A percentile compares a stretch with the other conserved stretches of the same genome.
Conservation (phyloP, 30 jellyfish, hydroid and myxozoan species). For the Sanderia malayensis region DNA sequence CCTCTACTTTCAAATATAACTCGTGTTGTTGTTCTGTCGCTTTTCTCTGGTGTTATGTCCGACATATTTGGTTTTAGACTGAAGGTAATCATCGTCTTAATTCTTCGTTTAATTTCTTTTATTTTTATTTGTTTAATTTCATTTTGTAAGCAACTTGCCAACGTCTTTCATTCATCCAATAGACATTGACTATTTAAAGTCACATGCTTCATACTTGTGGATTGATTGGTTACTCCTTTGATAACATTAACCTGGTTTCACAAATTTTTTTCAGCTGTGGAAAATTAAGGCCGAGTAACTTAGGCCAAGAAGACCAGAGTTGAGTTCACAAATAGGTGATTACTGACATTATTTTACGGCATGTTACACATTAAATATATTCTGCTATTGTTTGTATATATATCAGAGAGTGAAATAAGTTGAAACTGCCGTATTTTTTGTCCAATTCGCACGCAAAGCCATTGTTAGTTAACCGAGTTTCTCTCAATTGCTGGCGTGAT, state of each 20-base stretch:
- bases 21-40: slow-evolving; percentile 88
- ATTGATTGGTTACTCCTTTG: neutral
- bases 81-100: slow-evolving; percentile 54
- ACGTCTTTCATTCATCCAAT: neutral
- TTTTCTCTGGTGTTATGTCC: slow-evolving; percentile 99
- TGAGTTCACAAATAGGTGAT: too few species aligned
- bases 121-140: neutral
- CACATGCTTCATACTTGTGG: neutral
- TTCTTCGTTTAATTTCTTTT: neutral
- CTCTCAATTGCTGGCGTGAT: neutral
- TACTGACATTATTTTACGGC: too few species aligned
- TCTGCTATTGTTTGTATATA: too few species aligned
- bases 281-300: slow-evolving; percentile 53
- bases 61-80: slow-evolving; percentile 94
- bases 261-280: slow-evolving; percentile 46
- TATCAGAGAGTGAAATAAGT: too few species aligned
- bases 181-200: neutral
- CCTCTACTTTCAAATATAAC: slow-evolving; percentile 88
- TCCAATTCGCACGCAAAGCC: too few species aligned
- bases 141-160: neutral
- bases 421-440: too few species aligned
- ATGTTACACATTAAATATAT: too few species aligned
- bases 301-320: too few species aligned
- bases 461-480: too few species aligned
- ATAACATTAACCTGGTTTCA: neutral